phyloP scores from a whole-genome alignment of 2,113 vertebrate genomes.

The Poeciliopsis turrubarensis region DNA sequence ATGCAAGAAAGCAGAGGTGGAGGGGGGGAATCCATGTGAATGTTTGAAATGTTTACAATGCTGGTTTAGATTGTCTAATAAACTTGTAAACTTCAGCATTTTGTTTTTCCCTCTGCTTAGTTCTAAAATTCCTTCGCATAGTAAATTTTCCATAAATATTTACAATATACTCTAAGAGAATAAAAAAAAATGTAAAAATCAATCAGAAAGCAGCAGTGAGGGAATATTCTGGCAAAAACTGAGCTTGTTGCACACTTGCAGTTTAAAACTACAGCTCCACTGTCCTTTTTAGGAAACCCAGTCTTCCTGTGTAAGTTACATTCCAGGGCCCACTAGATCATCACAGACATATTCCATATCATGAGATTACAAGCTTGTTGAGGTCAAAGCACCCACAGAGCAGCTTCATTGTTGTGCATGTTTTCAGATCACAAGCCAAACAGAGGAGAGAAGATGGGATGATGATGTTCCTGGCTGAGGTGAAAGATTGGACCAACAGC shows the following conservation, averaged over 20 bases:
- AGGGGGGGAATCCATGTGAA: constrained; percentile 28
- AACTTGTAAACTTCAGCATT: constrained; percentile 12
- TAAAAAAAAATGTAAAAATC: background rate
- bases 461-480: constrained; percentile 41
- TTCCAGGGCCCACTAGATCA: constrained; percentile 60
- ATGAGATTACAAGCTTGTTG: constrained; percentile 66
- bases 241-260: constrained; percentile 23
- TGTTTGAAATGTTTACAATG: constrained; percentile 63
- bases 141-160: background rate
- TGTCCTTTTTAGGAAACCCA: constrained; percentile 37
- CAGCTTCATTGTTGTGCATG: constrained; percentile 61
- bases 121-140: background rate
- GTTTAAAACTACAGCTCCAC: constrained; percentile 13
- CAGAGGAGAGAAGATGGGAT: constrained; percentile 28
- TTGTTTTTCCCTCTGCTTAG: constrained; percentile 12
- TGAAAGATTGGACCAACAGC: constrained; percentile 68
- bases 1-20: constrained; percentile 56
- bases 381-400: constrained; percentile 58
- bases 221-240: constrained; percentile 15
- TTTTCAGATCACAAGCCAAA: constrained; percentile 62
- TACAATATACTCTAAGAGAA: background rate
- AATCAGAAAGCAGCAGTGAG: background rate
- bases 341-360: constrained; percentile 66
- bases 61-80: constrained; percentile 43
- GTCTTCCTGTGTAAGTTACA: constrained; percentile 52